Evolutionary conservation across 2,113 vertebrate species (phyloP).

Genomic region (Tupaia tana): DNA sequence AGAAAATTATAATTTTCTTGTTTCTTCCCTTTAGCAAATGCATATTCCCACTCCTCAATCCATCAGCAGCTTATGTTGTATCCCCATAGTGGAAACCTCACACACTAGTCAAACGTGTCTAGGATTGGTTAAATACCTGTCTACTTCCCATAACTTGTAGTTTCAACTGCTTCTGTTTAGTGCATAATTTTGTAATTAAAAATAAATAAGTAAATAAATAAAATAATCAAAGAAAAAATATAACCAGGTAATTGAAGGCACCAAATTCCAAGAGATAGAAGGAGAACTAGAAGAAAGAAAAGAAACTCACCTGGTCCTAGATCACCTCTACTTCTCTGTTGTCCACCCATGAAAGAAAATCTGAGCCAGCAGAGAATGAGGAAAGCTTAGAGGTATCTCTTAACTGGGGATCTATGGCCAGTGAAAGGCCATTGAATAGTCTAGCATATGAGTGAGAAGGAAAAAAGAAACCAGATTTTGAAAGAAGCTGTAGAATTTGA

Average conservation of each 20-base stretch:
- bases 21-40: neutral
- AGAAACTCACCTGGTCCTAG: fast-evolving
- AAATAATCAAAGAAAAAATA: too few species aligned
- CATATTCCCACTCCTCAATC: neutral
- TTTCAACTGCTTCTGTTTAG: neutral
- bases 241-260: neutral
- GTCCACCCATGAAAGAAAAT: neutral
- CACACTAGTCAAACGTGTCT: neutral
- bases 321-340: neutral
- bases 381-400: neutral
- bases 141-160: neutral
- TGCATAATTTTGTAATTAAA: neutral
- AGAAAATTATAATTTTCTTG: neutral
- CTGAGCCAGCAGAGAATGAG: neutral
- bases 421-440: neutral
- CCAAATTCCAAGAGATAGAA: neutral
- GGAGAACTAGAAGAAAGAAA: neutral
- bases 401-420: neutral
- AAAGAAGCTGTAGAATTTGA: neutral
- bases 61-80: neutral
- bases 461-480: neutral
- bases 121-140: neutral
- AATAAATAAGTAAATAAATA: neutral
- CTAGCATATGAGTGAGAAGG: neutral
- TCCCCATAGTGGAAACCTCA: neutral